Base-by-base conservation (phyloP, 2,888 invertebrate genomes). In the Ornithoptera alexandrae region DNA sequence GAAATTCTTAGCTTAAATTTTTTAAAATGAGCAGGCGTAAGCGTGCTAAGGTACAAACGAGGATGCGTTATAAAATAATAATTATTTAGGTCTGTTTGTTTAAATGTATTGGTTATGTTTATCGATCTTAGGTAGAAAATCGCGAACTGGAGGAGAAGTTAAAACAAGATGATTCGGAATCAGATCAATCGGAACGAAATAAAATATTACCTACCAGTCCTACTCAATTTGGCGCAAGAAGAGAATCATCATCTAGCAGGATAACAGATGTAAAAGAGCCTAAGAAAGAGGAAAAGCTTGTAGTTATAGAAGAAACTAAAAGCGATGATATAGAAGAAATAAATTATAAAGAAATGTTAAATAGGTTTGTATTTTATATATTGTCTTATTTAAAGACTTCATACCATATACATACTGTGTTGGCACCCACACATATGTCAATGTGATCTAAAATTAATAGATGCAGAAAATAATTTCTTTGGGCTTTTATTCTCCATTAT, bases 311-410 rank as follows among this genome's bases (percentile, higher is more conserved):
- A 71, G 94, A 94, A 67, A 86, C 87, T 17, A 94, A 94, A 78
- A 94, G 92, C 73, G 95, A 95, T 68, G 95, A 95, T 83, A 93
- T 94, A 58, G 95, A 95, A 84, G 95, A 96, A 81, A 85, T 93
- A 57, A 88, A 89, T 70, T 92, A 90, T 71, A 90, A 87, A 72
- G 90, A 89, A 77, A 89, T 92, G 89, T 81, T 90, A 18, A 90
- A 90, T 75, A 90, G 91, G 91, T 90, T 22, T 24, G 57, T 58
- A n/a, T 15, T 24, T 12, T 22, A 10, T 6, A 58, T 22, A 22
- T 58, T 46, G 46, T 8, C 15, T 12, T n/a, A 1, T 53, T 53
- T 53, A 46, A 46, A 0, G 15, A 46, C 15, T 46, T 46, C 3
- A 8, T 10, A 42, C 10, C 6, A 39, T 39, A 39, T 12, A 6